Percentiles rank a stretch among this genome's conserved stretches.
Evolutionary conservation across 2,113 vertebrate species (phyloP).

Genomic region (Melanostigma gelatinosum): DNA sequence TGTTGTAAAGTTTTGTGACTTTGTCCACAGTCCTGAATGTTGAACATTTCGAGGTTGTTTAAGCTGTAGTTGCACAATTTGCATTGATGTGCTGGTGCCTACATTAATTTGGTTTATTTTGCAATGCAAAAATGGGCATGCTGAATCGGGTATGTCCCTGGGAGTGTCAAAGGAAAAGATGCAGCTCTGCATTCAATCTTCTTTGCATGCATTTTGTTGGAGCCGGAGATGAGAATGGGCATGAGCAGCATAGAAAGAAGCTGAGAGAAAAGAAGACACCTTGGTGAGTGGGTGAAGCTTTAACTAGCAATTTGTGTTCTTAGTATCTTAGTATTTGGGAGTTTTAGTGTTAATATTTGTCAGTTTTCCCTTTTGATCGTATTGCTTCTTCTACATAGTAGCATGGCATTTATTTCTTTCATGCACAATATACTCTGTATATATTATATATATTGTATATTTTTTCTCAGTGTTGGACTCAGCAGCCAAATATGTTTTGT

Average conservation of each 20-base stretch:
- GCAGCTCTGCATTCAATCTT: slow-evolving; percentile 57
- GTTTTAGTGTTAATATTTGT: slow-evolving; percentile 21
- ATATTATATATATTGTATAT: not conserved
- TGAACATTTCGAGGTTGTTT: not conserved
- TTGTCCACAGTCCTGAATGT: not conserved
- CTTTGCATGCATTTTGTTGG: slow-evolving; percentile 68
- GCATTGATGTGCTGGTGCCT: slow-evolving; percentile 12
- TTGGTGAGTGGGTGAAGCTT: slow-evolving; percentile 67
- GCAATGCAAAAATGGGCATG: slow-evolving; percentile 65
- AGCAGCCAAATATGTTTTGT: not conserved
- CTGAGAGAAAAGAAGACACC: slow-evolving; percentile 61
- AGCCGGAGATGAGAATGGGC: slow-evolving; percentile 58
- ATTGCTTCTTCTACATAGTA: not conserved
- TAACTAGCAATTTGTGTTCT: slow-evolving; percentile 54
- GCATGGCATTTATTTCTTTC: not conserved
- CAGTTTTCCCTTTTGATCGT: not conserved
- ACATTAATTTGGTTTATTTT: slow-evolving; percentile 59
- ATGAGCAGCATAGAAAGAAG: slow-evolving; percentile 74
- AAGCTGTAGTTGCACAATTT: slow-evolving; percentile 1
- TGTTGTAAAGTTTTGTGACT: slow-evolving; percentile 24
- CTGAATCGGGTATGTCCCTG: slow-evolving; percentile 23
- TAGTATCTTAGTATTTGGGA: slow-evolving; percentile 42
- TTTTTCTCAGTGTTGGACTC: not conserved
- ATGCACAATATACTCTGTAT: not conserved
- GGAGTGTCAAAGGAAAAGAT: slow-evolving; percentile 25